Base-by-base conservation (phyloP, 2,113 vertebrate genomes). In the Cynocephalus volans region DNA sequence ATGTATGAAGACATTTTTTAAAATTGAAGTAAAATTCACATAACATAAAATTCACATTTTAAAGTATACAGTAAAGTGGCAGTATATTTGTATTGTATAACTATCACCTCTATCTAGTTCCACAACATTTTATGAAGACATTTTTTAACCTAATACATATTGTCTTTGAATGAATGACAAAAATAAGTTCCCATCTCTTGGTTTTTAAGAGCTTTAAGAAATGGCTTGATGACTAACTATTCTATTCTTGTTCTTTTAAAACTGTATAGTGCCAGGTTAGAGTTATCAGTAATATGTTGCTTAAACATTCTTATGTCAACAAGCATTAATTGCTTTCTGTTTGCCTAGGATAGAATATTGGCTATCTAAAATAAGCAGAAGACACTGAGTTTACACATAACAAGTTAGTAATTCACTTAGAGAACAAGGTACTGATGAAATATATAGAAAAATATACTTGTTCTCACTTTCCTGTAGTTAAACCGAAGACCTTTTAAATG, bases 171-270 rank as follows among this genome's bases (percentile, higher is more conserved):
- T 79, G 65, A 88, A 3, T 72, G 41, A 72, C 64, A 45, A 52
- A 8, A 80, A 56, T 86, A 60, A 36, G 12, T 93, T 89, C 89
- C 26, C 19, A 52, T 93, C 58, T 28, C 36, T 89, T 80, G 48
- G 18, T 77, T 92, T 73, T 84, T 97, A 94, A 92, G 56, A 97
- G 13, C 64, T 64, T 65, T 94, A 77, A 65, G n/a, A 82, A 87
- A 36, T 10, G 7, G 23, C 24, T 69, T 48, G 33, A 86, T 94
- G n/a, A 72, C n/a, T 69, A 5, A 45, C 69, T 83, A 24, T 85
- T 64, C 23, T 93, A 58, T 48, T 87, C 48, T 69, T 41, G 31
- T 70, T 88, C 82, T 88, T 81, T 88, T 82, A 88, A 88, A 50
- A 18, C 69, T 81, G n/a, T 72, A 36, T 87, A 18, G 24, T 92